Conservation (phyloP, 2,797 vertebrate species). For the Varecia variegata region DNA sequence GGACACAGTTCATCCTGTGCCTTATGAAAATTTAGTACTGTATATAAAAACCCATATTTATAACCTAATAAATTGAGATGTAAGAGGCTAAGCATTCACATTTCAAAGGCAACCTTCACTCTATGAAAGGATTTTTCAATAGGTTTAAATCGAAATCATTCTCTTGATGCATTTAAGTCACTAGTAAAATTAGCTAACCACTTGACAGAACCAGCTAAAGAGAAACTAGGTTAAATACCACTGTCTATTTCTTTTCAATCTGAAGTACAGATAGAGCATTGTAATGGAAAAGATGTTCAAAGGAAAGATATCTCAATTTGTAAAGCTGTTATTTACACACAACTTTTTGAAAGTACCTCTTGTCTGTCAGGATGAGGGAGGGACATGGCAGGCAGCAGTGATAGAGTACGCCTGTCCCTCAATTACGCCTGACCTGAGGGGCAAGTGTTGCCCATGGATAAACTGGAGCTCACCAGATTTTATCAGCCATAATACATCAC, state of each 20-base stretch:
- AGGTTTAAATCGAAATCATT: constrained; percentile 10
- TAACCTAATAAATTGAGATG: neutral
- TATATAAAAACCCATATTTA: neutral
- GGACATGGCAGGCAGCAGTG: neutral
- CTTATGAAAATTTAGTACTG: neutral
- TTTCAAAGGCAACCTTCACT: constrained; percentile 12
- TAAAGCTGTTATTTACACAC: neutral
- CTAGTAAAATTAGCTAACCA: constrained; percentile 4
- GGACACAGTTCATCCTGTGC: neutral
- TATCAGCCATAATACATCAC: neutral
- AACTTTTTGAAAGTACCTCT: neutral
- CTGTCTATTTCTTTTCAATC: neutral
- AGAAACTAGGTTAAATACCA: neutral
- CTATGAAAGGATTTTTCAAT: neutral
- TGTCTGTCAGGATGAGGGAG: neutral
- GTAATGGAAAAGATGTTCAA: neutral
- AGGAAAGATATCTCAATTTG: neutral
- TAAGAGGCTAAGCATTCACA: neutral
- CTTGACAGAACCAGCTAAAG: neutral
- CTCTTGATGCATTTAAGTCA: neutral
- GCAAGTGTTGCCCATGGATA: neutral
- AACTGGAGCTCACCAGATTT: neutral
- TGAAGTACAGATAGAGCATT: neutral
- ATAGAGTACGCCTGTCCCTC: neutral
- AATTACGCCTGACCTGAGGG: neutral